Base-by-base conservation (phyloP, 2,888 invertebrate genomes). In the Ectemnius lituratus region DNA sequence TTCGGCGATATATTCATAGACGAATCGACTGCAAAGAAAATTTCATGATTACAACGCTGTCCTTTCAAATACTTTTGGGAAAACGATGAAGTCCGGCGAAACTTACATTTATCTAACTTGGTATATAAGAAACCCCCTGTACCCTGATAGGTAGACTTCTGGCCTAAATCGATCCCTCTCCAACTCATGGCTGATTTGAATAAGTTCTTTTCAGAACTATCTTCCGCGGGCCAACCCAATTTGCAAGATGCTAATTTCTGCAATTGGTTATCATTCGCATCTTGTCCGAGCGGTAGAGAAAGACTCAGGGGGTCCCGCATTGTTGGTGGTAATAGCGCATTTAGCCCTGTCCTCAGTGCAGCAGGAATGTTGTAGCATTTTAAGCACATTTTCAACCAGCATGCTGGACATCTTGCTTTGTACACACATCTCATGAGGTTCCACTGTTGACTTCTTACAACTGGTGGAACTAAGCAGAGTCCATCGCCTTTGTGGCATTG, bases 351-450 rank as follows among this genome's bases (percentile, higher is more conserved):
- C 87, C 94, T 94, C 73, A 96, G 92, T 56, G 93, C 93, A 37
- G 93, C 92, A 64, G 96, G 95, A 88, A 97, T 94, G 91, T 96
- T 95, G 90, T 96, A 96, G 73, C 95, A 94, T 86, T 94, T 94
- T 59, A 97, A 91, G 89, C 97, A 97, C 93, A 96, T 94, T 91
- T 95, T 96, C 13, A 97, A 92, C 96, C 97, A 97, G 90, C 97
- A 97, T 16, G 96, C 96, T 66, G 95, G 94, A 91, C 97, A 97
- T 49, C 96, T 92, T 56, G 95, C 93, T 87, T 95, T 95, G 87
- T 94, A 95, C 45, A 95, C 94, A 89, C 95, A 95, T 80, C 93
- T 91, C 72, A 94, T 92, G 81, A 94, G 90, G 86, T 94, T 94
- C 94, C 94, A 94, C 84, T 94, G 94, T 85, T 95, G 95, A 79